Evolutionary conservation across 2,113 vertebrate species (phyloP).

Genomic region (Grammomys dolichurus): DNA sequence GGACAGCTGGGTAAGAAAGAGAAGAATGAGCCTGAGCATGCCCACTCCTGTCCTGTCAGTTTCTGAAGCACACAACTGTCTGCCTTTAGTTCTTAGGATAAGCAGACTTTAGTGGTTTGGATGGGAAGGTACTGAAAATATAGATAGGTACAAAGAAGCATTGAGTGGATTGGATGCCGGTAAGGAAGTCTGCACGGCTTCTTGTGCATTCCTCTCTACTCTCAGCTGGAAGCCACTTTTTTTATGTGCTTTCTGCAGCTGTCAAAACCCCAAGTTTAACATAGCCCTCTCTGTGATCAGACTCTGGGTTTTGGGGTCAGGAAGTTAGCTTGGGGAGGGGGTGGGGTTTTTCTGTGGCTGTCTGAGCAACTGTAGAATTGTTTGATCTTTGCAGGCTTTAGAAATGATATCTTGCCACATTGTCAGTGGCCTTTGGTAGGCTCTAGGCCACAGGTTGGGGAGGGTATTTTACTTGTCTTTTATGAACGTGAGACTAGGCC

Average conservation of each 20-base stretch:
- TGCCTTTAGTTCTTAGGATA: background rate
- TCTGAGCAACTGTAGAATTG: slow-evolving; percentile 73
- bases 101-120: background rate
- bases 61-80: background rate
- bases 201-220: background rate
- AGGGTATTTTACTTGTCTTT: background rate
- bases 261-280: slow-evolving; percentile 73
- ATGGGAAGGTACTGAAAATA: background rate
- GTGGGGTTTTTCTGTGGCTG: slow-evolving; percentile 85
- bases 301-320: slow-evolving; percentile 85
- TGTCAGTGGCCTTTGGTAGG: slow-evolving; percentile 50
- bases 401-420: slow-evolving; percentile 69
- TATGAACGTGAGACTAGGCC: slow-evolving; percentile 26
- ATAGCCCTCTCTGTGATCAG: slow-evolving; percentile 80
- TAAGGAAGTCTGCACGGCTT: background rate
- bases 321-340: slow-evolving; percentile 84
- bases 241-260: slow-evolving; percentile 64
- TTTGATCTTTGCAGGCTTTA: slow-evolving; percentile 83
- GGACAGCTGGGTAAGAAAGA: too few relatives aligned
- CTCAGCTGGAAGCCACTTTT: slow-evolving; percentile 54
- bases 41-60: background rate
- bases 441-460: background rate
- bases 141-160: slow-evolving; percentile 4
- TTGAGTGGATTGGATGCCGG: background rate
- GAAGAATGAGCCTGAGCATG: too few relatives aligned